Base-by-base conservation (phyloP, 30 jellyfish, hydroid and myxozoan species). In the Clytia hemisphaerica region DNA sequence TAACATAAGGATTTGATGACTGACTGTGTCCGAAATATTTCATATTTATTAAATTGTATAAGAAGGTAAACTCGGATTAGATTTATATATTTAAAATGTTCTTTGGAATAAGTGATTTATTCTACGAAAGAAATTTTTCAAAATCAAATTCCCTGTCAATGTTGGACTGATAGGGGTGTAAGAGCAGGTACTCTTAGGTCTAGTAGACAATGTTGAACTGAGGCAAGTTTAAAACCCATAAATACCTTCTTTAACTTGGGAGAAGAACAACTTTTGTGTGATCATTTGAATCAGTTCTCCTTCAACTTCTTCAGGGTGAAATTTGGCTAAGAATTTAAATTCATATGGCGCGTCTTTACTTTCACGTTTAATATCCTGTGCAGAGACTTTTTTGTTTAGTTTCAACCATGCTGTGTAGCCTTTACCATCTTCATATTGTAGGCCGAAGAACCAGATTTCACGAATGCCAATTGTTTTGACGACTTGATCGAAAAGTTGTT, bases 381-480 rank as follows among this genome's bases (percentile, higher is more conserved):
- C 25, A 50, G 12, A 6, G 10, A 50, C 65, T 67, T 83, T 83
- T 76, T 83, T 83, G 34, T 74, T 74, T 50, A 73, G 51, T 44
- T 83, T 83, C 76, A 83, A 59, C 95, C 95, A 83, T 1, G 95
- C 75, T 14, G 71, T 76, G 31, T 33, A 55, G 32, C 86, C 95
- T 58, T 75, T 73, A 16, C 55, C 69, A 55, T 83, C 95, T 6
- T 73, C 69, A 47, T 73, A 83, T 59, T 83, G 95, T 61, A 83
- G 37, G 5, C 95, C 95, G 61, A 83, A 83, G 45, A 73, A 83
- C 95, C 95, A 83, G 28, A 75, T 74, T 37, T 83, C 95, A 45
- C 95, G 57, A 7, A 83, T 76, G 27, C 95, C 95, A 75, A 83
- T 83, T 19, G 95, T 83, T 55, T 83, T 83, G 57, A 83, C 91